Percentiles rank a stretch among this genome's conserved stretches.
Evolutionary conservation across 2,888 invertebrate species (phyloP).

Genomic region (Ichneumon xanthorius): DNA sequence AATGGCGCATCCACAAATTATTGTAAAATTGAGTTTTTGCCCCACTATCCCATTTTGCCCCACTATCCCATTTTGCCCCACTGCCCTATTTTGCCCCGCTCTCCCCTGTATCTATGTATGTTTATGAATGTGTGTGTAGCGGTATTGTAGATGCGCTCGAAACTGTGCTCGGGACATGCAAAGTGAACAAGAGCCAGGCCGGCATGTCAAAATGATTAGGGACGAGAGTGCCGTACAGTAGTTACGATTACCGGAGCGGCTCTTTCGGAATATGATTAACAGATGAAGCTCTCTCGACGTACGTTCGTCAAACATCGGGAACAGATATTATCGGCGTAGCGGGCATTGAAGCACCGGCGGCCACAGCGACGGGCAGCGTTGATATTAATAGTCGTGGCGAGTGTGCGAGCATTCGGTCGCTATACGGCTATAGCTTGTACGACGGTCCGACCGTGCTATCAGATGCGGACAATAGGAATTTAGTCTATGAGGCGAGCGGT

Average conservation of each 20-base stretch:
- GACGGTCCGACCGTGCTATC: neutral
- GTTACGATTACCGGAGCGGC: slow-evolving; percentile 37
- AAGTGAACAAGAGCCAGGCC: neutral
- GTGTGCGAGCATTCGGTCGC: neutral
- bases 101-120: too few relatives aligned
- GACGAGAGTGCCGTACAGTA: slow-evolving; percentile 17
- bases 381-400: slow-evolving; percentile 49
- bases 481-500: neutral
- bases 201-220: slow-evolving; percentile 40
- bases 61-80: too few relatives aligned
- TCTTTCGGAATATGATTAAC: slow-evolving; percentile 44
- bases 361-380: slow-evolving; percentile 22
- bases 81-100: too few relatives aligned
- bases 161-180: neutral
- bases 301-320: slow-evolving; percentile 56
- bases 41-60: too few relatives aligned
- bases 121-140: neutral
- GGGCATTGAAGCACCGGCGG: slow-evolving; percentile 13
- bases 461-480: slow-evolving; percentile 21
- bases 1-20: too few relatives aligned
- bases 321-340: slow-evolving; percentile 51
- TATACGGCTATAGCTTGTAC: neutral
- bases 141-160: neutral
- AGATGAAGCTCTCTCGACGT: slow-evolving; percentile 41
- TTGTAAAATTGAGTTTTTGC: too few relatives aligned